A percentile compares a stretch with the other conserved stretches of the same genome.
Evolutionary conservation across 64 coral and sea anemone species (phyloP).

Genomic region (Platygyra sinensis): DNA sequence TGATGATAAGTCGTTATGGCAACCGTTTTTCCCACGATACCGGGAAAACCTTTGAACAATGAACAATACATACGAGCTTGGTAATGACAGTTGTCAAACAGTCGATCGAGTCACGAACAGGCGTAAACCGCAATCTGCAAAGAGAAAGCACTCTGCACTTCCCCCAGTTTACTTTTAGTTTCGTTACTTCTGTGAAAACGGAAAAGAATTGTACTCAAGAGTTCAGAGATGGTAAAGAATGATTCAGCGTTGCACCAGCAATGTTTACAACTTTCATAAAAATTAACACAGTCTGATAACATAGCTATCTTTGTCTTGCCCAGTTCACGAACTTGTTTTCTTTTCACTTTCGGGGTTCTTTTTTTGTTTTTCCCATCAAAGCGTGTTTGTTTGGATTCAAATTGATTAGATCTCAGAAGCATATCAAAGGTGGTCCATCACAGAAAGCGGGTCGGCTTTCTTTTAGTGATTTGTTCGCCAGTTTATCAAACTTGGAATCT

Average conservation of each 20-base stretch:
- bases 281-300: neutral
- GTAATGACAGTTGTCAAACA: neutral
- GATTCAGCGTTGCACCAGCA: too few relatives aligned
- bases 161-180: too few relatives aligned
- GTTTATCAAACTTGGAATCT: neutral
- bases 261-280: slow-evolving; percentile 5
- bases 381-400: neutral
- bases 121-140: neutral
- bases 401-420: neutral
- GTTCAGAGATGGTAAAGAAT: too few relatives aligned
- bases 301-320: too few relatives aligned
- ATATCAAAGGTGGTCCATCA: neutral
- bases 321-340: too few relatives aligned
- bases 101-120: slow-evolving; percentile 10
- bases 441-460: neutral
- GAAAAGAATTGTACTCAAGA: too few relatives aligned
- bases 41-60: neutral
- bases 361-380: slow-evolving; percentile 7
- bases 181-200: too few relatives aligned
- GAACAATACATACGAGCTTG: neutral
- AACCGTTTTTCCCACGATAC: slow-evolving; percentile 14
- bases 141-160: too few relatives aligned
- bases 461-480: neutral
- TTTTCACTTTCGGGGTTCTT: too few relatives aligned
- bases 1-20: neutral